These are phyloP conservation scores for Protodeltote pygarga DNA, from an alignment of 2,888 invertebrate genomes.

Conservation along the genomic window DNA sequence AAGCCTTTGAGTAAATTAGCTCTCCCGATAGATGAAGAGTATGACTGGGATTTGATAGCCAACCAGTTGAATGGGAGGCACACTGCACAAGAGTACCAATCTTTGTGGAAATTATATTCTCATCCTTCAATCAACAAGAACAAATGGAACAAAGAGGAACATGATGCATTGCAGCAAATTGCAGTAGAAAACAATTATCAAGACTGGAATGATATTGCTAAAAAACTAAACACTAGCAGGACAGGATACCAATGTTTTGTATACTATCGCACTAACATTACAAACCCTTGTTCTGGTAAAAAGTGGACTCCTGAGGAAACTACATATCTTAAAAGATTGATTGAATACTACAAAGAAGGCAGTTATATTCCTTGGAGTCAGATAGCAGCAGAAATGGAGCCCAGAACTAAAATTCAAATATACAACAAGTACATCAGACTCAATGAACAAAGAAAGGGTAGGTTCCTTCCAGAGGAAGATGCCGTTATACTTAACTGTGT, in stretches of 20 bases:
- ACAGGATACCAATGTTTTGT: conserved; percentile 91
- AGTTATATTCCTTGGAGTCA: conserved; percentile 91
- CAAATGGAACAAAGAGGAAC: conserved; percentile 68
- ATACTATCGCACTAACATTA: conserved; percentile 87
- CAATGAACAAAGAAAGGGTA: conserved; percentile 83
- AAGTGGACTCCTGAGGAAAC: conserved; percentile 91
- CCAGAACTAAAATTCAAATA: conserved; percentile 89
- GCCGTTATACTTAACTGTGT: conserved; percentile 88
- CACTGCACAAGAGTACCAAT: conserved; percentile 88
- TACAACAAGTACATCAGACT: conserved; percentile 86
- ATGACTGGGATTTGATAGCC: conserved; percentile 88
- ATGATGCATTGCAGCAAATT: conserved; percentile 60
- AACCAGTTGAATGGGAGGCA: conserved; percentile 84
- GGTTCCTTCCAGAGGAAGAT: conserved; percentile 90
- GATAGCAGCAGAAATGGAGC: conserved; percentile 88
- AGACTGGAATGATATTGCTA: conserved; percentile 90
- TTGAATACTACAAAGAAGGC: conserved; percentile 89
- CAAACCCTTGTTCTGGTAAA: conserved; percentile 57
- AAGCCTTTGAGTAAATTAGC: conserved; percentile 63
- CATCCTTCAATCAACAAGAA: conserved; percentile 89
- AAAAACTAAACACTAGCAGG: conserved; percentile 84
- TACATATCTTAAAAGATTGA: conserved; percentile 86
- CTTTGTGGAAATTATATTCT: conserved; percentile 91
- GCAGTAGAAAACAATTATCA: conserved; percentile 75
- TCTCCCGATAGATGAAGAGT: conserved; percentile 72